Base-by-base conservation (phyloP, 2,113 vertebrate species). In the Oceanodroma tethys region DNA sequence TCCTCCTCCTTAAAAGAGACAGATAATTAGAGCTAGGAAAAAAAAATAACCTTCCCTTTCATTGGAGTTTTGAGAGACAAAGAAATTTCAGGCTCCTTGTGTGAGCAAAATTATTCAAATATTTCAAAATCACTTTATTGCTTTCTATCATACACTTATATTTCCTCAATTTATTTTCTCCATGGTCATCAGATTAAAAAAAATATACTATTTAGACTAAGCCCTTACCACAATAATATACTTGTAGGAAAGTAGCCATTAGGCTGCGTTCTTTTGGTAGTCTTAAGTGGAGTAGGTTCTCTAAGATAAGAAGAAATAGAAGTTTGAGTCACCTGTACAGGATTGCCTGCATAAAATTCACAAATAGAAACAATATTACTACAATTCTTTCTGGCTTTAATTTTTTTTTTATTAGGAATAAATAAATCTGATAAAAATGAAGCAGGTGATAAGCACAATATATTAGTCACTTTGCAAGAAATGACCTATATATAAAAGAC, bases 331-430 rank as follows among this genome's bases (percentile, higher is more conserved):
- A 72, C 20, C 27, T 11, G 3, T 55, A 91, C 27, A 87, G 48
- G 21, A 94, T 1, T 50, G 29, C 45, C 66, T 89, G 62, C 62
- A 80, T 66, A 71, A 82, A 91, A 90, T 62, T 73, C 78, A 86
- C 68, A 93, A 90, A 95, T 66, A 70, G 86, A 89, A 70, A 2
- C 83, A 90, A 2, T 53, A 70, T 84, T 81, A 92, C 70, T 74
- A 74, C 75, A 88, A 53, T 32, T 63, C 27, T 81, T 94, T 71
- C 40, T 71, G 81, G 40, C 48, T 95, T 87, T 56, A 25, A 9
- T 50, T 56, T 62, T 80, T 58, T 52, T 95, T 96, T 97, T 96
- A 97, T 97, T 97, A 89, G 66, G 82, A 96, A 97, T 87, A 95
- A 95, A 97, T 90, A 96, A 85, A 82, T 78, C 76, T 86, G 63